Evolutionary conservation across 92 coral and sea anemone species (phyloP).

Genomic region (Actinernus sp.): DNA sequence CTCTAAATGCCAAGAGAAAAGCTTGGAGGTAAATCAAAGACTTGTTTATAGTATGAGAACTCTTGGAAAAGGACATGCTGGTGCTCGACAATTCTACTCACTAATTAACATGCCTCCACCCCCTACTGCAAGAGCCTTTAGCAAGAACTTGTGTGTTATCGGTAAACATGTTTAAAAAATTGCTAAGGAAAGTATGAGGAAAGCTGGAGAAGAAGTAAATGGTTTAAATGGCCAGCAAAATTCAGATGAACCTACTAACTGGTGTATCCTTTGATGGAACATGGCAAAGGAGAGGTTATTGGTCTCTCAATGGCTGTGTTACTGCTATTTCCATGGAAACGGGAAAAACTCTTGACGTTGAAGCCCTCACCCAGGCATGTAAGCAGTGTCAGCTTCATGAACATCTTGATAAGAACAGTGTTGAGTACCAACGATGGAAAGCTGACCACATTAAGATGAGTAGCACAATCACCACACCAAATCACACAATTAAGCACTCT

Average conservation of each 20-base stretch:
- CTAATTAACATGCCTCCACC: conserved; percentile 66
- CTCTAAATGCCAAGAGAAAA: conserved; percentile 15
- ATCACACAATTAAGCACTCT: too few relatives aligned
- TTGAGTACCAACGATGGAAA: conserved; percentile 38
- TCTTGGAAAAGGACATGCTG: conserved; percentile 31
- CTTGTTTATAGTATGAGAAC: conserved; percentile 54
- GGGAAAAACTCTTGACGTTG: conserved; percentile 52
- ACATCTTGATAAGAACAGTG: conserved; percentile 35
- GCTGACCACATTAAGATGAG: conserved; percentile 56
- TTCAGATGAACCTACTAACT: conserved; percentile 4
- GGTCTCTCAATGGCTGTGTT: conserved; percentile 55
- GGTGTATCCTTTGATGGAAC: conserved; percentile 57
- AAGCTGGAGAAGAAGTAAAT: conserved; percentile 12
- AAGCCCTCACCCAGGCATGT: conserved; percentile 33
- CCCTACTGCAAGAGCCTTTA: conserved; percentile 36
- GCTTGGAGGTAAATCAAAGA: conserved; percentile 43
- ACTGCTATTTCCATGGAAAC: conserved; percentile 38
- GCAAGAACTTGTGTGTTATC: too few relatives aligned
- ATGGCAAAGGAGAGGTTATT: conserved; percentile 49
- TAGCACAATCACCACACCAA: too few relatives aligned
- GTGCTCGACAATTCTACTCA: conserved; percentile 32
- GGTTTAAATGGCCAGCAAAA: too few relatives aligned
- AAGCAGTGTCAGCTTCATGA: conserved; percentile 34
- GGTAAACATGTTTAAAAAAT: too few relatives aligned
- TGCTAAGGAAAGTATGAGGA: conserved; percentile 2